phyloP scores from a whole-genome alignment of 2,888 invertebrate species.

The Ypsolopha sequella region DNA sequence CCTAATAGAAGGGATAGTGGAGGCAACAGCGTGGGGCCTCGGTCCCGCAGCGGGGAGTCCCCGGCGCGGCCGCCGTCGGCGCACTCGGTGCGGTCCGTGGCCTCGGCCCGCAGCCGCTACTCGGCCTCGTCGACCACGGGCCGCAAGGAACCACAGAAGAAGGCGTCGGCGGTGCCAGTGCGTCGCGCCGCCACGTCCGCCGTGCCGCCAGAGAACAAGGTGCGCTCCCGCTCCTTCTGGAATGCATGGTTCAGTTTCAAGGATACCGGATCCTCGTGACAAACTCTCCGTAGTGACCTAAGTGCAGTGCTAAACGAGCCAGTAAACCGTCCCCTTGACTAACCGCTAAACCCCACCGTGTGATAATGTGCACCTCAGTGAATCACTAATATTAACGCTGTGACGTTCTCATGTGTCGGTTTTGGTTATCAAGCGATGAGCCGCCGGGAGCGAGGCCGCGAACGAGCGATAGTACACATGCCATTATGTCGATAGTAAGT shows the following conservation, averaged over 20 bases:
- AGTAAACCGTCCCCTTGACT: not conserved
- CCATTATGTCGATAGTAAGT: constrained; percentile 69
- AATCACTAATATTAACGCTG: constrained; percentile 17
- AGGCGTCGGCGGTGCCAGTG: constrained; percentile 45
- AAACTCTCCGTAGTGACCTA: not conserved
- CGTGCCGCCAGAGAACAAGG: constrained; percentile 72
- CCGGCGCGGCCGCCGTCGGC: constrained; percentile 59
- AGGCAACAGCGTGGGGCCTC: constrained; percentile 21
- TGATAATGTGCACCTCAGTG: constrained; percentile 38
- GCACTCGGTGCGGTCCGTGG: constrained; percentile 11
- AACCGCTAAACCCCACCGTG: constrained; percentile 27
- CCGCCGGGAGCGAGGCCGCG: constrained; percentile 18
- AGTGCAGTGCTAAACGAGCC: constrained; percentile 3
- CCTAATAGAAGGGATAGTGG: constrained; percentile 64
- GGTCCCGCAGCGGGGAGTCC: constrained; percentile 55
- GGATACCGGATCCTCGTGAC: constrained; percentile 15
- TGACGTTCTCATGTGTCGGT: constrained; percentile 20
- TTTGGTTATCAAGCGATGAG: constrained; percentile 22
- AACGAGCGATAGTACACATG: constrained; percentile 32
- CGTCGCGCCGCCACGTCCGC: constrained; percentile 37
- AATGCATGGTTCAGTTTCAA: constrained; percentile 54
- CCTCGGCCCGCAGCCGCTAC: constrained; percentile 14
- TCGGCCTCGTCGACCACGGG: constrained; percentile 18
- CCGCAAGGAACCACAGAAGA: constrained; percentile 21
- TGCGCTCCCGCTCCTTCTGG: constrained; percentile 80